These are phyloP conservation scores for Xiphorhynchus elegans DNA, from an alignment of 2,113 vertebrate genomes.

Conservation along the genomic window DNA sequence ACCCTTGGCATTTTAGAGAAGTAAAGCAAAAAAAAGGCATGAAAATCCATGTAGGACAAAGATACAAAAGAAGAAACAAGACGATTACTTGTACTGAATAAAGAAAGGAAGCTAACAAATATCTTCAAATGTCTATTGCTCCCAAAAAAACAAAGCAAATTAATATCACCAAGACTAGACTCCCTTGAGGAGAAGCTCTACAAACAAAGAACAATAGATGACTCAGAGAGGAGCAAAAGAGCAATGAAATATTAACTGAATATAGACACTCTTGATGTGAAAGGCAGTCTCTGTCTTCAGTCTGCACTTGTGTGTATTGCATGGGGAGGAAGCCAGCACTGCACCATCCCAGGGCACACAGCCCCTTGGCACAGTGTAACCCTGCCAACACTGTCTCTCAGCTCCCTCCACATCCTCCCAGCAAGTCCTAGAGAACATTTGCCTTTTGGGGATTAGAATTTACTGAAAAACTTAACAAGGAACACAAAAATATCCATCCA, in stretches of 20 bases:
- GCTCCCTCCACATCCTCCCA: neutral
- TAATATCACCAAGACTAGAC: conserved; percentile 8
- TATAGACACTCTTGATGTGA: conserved; percentile 45
- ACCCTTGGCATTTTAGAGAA: neutral
- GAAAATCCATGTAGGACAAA: neutral
- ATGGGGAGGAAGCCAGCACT: neutral
- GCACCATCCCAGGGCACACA: neutral
- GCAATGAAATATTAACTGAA: conserved; percentile 67
- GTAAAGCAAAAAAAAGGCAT: neutral
- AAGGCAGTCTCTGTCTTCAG: conserved; percentile 30
- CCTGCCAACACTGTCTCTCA: neutral
- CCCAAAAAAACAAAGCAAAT: conserved; percentile 27
- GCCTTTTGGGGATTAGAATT: neutral
- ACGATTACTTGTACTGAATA: neutral
- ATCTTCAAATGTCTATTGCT: neutral
- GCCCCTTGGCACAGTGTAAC: neutral
- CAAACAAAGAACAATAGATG: conserved; percentile 40
- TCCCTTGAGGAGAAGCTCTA: neutral
- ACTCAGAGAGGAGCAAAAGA: conserved; percentile 42
- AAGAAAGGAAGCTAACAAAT: conserved; percentile 38
- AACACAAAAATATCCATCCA: neutral
- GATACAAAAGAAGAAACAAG: neutral
- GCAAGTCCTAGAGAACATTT: neutral
- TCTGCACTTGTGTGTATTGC: neutral
- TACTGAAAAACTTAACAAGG: neutral